Conservation (phyloP, 2,888 invertebrate genomes). For the Ellobium chinense region DNA sequence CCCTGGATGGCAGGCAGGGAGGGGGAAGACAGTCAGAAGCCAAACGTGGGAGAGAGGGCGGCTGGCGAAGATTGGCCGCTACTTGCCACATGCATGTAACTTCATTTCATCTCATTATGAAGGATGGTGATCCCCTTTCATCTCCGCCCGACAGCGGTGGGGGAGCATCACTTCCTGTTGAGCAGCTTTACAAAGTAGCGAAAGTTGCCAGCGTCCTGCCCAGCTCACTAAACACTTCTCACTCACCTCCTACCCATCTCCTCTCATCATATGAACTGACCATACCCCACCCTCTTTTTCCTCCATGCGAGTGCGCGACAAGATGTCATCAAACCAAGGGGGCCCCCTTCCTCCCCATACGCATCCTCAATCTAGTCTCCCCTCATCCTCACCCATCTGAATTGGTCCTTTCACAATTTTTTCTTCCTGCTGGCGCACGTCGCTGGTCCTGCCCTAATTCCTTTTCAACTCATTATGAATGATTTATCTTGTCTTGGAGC, state of each 20-base stretch:
- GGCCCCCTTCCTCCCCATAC: not conserved
- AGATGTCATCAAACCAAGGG: no score
- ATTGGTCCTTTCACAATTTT: not conserved
- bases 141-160: not conserved
- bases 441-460: not conserved
- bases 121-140: constrained; percentile 12
- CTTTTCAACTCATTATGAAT: not conserved
- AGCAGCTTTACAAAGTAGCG: not conserved
- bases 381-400: not conserved
- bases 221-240: no score
- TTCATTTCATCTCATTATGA: constrained; percentile 28
- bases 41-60: constrained; percentile 1
- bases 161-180: constrained; percentile 1
- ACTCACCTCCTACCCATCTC: no score
- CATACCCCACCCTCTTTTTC: no score
- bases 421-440: not conserved
- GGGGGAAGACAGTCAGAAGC: not conserved
- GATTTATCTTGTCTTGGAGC: not conserved
- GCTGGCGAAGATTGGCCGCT: constrained; percentile 11
- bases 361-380: not conserved
- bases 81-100: constrained; percentile 27
- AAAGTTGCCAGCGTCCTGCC: not conserved
- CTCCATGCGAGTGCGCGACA: no score
- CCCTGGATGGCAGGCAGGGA: not conserved
- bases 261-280: no score